Percentiles rank a stretch among this genome's conserved stretches.
phyloP scores from a whole-genome alignment of 92 coral and sea anemone species.

The Siderastrea radians region DNA sequence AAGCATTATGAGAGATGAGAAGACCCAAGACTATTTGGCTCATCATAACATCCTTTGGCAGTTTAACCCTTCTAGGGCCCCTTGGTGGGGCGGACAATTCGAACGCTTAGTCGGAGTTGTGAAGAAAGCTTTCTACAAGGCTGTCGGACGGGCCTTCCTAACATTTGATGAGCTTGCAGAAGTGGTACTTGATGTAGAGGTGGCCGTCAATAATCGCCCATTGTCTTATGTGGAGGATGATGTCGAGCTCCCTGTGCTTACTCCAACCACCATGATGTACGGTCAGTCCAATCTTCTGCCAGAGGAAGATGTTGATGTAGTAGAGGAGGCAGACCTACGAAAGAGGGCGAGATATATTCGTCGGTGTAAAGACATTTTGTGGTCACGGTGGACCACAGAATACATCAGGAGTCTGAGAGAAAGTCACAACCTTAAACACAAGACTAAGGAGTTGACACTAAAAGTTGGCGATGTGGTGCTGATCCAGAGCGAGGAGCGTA shows the following conservation, averaged over 20 bases:
- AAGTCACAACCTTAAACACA: no score
- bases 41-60: slow-evolving; percentile 48
- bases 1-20: slow-evolving; percentile 38
- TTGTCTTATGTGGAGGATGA: slow-evolving; percentile 9
- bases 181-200: slow-evolving; percentile 54
- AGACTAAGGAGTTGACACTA: no score
- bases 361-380: slow-evolving; percentile 2
- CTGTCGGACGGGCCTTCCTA: slow-evolving; percentile 30
- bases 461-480: no score
- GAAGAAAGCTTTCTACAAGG: slow-evolving; percentile 17
- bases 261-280: slow-evolving; percentile 43
- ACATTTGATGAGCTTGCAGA: slow-evolving; percentile 50
- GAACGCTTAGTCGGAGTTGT: not conserved
- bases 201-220: not conserved
- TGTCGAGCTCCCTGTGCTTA: slow-evolving; percentile 30
- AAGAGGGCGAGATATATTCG: slow-evolving; percentile 6
- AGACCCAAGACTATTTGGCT: slow-evolving; percentile 24
- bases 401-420: not conserved
- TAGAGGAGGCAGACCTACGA: slow-evolving; percentile 12
- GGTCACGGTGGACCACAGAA: slow-evolving; percentile 2
- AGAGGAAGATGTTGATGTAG: slow-evolving; percentile 39
- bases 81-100: slow-evolving; percentile 36
- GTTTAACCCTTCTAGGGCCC: slow-evolving; percentile 40
- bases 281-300: slow-evolving; percentile 24
- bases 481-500: slow-evolving; percentile 2